Base-by-base conservation (phyloP, 1,140 invertebrate species). In the Pinna nobilis region DNA sequence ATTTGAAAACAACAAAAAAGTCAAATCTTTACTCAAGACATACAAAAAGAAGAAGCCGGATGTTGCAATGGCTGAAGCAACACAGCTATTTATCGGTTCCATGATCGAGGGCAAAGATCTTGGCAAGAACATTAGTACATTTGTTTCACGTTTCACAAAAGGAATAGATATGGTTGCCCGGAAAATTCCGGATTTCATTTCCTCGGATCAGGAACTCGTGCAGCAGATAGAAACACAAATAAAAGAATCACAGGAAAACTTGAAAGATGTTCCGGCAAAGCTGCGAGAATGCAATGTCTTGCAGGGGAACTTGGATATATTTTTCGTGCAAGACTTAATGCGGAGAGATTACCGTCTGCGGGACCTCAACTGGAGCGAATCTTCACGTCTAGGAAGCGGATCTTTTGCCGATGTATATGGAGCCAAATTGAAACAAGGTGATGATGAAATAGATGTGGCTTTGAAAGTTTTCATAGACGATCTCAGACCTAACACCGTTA, bases 331-430 rank as follows among this genome's bases (percentile, higher is more conserved):
- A 37, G 39, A 80, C 13, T 70, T 85, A 28, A 84, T 86, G 81
- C 47, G 41, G 0, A 79, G 78, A 25, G 83, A 86, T 33, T 84
- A 77, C 59, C 65, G 67, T 18, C 28, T 81, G 2, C 57, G 72
- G 41, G 77, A 84, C 23, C n/a, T 86, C 15, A 50, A 53, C 5
- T 81, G 76, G 65, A 72, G 70, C 47, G 13, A 67, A 41, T 2
- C 69, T 59, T 0, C 33, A 72, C 47, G 50, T 76, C 66, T 86
- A 0, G 85, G 85, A n/a, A 75, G 44, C 23, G 85, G 85, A 25
- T 77, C 77, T 37, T 86, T 86, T 74, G 85, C 85, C 0, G 76
- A 76, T 20, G 85, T 86, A 11, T 85, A 41, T 18, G 59, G 35
- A 18, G 59, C 35, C 13, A 63, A 50, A 50, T 18, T 66, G 9